Base-by-base conservation (phyloP, 2,888 invertebrate species). In the Sphaerophoria taeniata region DNA sequence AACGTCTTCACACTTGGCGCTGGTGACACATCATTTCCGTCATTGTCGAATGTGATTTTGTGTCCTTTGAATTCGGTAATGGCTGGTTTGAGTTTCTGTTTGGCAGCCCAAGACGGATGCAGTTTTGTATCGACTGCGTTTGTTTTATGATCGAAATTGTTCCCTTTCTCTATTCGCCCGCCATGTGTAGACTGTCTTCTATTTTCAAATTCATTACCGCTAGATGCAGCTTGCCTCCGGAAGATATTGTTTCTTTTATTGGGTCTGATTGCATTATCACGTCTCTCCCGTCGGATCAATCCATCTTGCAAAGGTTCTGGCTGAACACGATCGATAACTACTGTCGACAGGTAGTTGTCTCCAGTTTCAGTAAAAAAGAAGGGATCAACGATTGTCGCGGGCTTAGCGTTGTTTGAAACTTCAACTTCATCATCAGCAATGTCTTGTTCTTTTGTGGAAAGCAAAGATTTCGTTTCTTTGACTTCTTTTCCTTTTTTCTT, bases 321-420 rank as follows among this genome's bases (percentile, higher is more conserved):
- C 34, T 87, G 87, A 14, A 56, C 58, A 24, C 83, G 80, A 60
- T 87, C 76, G 0, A 87, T 79, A 4, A 90, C 89, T 2, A 90
- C 91, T 0, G 90, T 90, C 0, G 92, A 91, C 9, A 90, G 33
- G 87, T 92, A 92, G 65, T 90, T 90, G 36, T 91, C 90, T 0
- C 92, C 92, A 1, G 89, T 88, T 49, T 89, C 88, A 0, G 92
- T 92, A 12, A 92, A 89, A 69, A 92, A 92, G 80, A 92, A 92
- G 0, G 91, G 89, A 88, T 92, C 92, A 0, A 89, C 72, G 4
- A 61, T 75, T 36, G 71, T 70, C 5, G 72, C 16, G 11, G 79
- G 56, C 24, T 53, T 65, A 9, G 60, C 33, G 3, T 4, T 31
- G 70, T 88, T 88, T 0, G 88, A 88, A 12, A 88, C 87, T 36